phyloP scores from a whole-genome alignment of 2,888 invertebrate species.

The Cantharis nigra region DNA sequence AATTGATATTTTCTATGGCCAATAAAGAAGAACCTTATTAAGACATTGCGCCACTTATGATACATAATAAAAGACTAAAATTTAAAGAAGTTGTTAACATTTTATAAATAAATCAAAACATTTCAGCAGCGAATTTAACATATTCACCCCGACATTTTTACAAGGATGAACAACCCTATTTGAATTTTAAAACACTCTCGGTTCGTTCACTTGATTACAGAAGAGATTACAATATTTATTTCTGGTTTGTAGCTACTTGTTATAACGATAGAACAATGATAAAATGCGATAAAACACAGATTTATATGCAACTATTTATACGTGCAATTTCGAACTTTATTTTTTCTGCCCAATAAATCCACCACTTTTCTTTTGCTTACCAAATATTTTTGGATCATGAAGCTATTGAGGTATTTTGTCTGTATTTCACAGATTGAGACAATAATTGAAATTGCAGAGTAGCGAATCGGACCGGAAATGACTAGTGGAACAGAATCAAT shows the following conservation, averaged over 20 bases:
- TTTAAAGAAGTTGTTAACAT: constrained; percentile 11
- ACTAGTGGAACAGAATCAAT: constrained; percentile 52
- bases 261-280: constrained; percentile 16
- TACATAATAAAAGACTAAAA: neutral
- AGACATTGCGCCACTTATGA: neutral
- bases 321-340: neutral
- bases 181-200: constrained; percentile 46
- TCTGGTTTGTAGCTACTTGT: constrained; percentile 30
- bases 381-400: neutral
- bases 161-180: constrained; percentile 45
- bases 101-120: constrained; percentile 29
- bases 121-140: constrained; percentile 36
- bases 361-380: neutral
- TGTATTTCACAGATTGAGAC: constrained; percentile 31
- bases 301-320: constrained; percentile 3
- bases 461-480: constrained; percentile 50
- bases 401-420: neutral
- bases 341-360: neutral
- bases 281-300: constrained; percentile 9
- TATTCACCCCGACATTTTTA: constrained; percentile 43
- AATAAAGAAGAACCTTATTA: neutral
- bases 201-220: constrained; percentile 40
- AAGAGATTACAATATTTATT: constrained; percentile 44
- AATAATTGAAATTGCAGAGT: constrained; percentile 45
- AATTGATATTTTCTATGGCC: neutral